phyloP scores from a whole-genome alignment of 2,797 vertebrate species.

The Ateles fusciceps region DNA sequence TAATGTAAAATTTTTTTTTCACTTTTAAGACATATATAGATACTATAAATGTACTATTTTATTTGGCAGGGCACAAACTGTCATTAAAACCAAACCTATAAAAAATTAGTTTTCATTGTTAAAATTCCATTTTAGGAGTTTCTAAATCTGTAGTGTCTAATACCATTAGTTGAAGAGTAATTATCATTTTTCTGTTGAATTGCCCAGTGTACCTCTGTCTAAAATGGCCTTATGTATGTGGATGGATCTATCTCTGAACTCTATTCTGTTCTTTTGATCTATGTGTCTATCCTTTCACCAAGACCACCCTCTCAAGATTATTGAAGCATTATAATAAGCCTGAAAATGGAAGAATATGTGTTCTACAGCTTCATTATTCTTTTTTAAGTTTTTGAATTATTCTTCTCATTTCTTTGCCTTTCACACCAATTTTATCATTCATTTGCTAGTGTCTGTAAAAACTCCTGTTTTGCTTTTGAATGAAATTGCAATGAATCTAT shows the following conservation, averaged over 20 bases:
- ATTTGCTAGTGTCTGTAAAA: background rate
- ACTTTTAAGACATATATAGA: too few relatives aligned
- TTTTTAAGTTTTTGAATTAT: background rate
- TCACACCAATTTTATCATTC: background rate
- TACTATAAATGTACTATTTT: background rate
- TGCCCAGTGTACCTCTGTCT: background rate
- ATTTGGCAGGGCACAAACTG: background rate
- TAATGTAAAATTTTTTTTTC: too few relatives aligned
- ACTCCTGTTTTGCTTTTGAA: background rate
- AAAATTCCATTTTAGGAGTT: background rate
- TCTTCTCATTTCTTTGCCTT: background rate
- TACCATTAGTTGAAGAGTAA: background rate
- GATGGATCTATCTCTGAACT: background rate
- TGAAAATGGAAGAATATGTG: background rate
- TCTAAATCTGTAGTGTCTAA: background rate
- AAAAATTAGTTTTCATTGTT: background rate
- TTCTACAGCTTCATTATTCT: background rate
- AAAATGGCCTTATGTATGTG: background rate
- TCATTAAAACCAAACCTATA: background rate
- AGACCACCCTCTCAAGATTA: background rate
- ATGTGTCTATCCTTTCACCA: background rate
- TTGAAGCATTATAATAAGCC: background rate
- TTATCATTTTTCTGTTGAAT: background rate
- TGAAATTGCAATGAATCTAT: background rate
- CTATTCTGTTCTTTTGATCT: background rate